A percentile compares a stretch with the other conserved stretches of the same genome.
Evolutionary conservation across 2,888 invertebrate species (phyloP).

Genomic region (Synanthedon myopaeformis): DNA sequence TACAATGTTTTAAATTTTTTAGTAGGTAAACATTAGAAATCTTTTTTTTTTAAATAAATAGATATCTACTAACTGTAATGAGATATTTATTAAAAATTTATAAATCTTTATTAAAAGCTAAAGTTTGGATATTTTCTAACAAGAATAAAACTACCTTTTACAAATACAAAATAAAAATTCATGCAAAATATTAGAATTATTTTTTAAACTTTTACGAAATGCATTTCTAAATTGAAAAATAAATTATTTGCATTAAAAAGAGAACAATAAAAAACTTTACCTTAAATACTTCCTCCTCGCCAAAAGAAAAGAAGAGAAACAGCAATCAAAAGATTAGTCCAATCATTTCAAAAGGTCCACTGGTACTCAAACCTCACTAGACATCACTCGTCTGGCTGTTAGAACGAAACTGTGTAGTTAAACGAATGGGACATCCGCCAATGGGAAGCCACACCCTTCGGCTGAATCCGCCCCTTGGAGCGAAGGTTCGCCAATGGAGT

Average conservation of each 20-base stretch:
- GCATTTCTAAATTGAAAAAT: not conserved
- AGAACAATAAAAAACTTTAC: not conserved
- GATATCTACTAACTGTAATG: too few relatives aligned
- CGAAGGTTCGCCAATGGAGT: constrained; percentile 25
- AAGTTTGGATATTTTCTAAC: too few relatives aligned
- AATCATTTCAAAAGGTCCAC: not conserved
- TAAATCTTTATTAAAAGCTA: too few relatives aligned
- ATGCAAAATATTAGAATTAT: too few relatives aligned
- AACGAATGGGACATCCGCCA: constrained; percentile 3
- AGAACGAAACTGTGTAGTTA: not conserved
- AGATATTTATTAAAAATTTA: too few relatives aligned
- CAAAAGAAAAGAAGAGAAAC: constrained; percentile 4
- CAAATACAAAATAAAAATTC: too few relatives aligned
- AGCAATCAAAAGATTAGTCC: constrained; percentile 15
- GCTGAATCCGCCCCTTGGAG: constrained; percentile 1
- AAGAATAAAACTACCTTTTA: too few relatives aligned
- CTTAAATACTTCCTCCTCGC: not conserved
- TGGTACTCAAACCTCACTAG: not conserved
- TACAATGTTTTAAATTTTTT: too few relatives aligned
- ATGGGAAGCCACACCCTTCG: constrained; percentile 5
- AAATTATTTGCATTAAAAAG: not conserved
- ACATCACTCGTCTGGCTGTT: not conserved
- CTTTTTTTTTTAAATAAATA: too few relatives aligned
- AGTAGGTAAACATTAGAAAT: too few relatives aligned
- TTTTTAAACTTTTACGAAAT: too few relatives aligned